Conservation (phyloP, 2,797 vertebrate species). For the Catostomus latipinnis region DNA sequence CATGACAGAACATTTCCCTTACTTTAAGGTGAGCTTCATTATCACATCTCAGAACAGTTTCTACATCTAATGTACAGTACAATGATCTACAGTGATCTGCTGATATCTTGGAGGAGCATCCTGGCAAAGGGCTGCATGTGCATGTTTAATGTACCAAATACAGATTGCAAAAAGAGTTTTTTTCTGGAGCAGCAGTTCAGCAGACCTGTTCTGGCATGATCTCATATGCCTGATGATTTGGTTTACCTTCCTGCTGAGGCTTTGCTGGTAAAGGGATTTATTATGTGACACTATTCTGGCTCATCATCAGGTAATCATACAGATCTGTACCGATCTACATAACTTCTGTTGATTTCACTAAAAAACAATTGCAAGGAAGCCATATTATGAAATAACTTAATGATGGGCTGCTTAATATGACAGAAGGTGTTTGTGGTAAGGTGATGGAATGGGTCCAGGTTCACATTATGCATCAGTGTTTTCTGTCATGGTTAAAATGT, state of each 20-base stretch:
- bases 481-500: not conserved
- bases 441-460: not conserved
- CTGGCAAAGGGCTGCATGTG: slow-evolving; percentile 8
- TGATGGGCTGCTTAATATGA: not conserved
- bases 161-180: slow-evolving; percentile 29
- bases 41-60: not conserved
- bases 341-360: not conserved
- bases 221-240: slow-evolving; percentile 26
- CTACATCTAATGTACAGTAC: slow-evolving; percentile 3
- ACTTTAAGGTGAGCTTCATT: slow-evolving; percentile 89
- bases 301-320: slow-evolving; percentile 7
- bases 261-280: slow-evolving; percentile 11
- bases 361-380: not conserved
- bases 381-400: not conserved
- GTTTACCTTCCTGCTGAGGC: slow-evolving; percentile 19
- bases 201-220: slow-evolving; percentile 55
- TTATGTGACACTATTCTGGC: slow-evolving; percentile 39
- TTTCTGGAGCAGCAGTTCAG: slow-evolving; percentile 39
- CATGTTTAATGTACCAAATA: slow-evolving; percentile 45
- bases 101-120: not conserved
- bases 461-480: not conserved
- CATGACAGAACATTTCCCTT: slow-evolving; percentile 98
- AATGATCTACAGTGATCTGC: not conserved
- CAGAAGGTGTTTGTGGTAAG: not conserved
- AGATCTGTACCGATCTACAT: not conserved